Conservation (phyloP, 2,888 invertebrate species). For the Cephus pygmeus region DNA sequence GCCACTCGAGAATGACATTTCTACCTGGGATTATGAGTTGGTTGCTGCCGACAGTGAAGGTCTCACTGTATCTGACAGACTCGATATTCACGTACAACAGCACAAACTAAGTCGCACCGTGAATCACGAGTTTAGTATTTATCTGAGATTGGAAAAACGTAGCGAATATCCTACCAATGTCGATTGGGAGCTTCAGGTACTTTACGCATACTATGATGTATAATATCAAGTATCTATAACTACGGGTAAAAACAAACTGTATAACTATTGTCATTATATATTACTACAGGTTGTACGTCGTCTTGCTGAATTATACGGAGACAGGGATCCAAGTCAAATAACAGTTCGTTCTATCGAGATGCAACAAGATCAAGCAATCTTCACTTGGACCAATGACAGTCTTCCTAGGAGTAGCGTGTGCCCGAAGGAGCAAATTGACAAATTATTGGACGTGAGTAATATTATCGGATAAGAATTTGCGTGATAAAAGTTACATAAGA, state of each 20-base stretch:
- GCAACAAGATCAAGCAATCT: conserved; percentile 72
- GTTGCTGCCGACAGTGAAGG: conserved; percentile 85
- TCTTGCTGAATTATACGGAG: conserved; percentile 65
- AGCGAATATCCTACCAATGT: conserved; percentile 74
- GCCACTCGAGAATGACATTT: conserved; percentile 84
- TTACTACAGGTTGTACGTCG: conserved; percentile 54
- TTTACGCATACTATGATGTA: not conserved
- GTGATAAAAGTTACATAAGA: not conserved
- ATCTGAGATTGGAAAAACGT: conserved; percentile 73
- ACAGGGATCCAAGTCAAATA: conserved; percentile 73
- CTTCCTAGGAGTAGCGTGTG: conserved; percentile 79
- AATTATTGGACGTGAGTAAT: conserved; percentile 73
- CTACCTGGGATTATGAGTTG: conserved; percentile 83
- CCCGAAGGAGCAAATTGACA: conserved; percentile 79
- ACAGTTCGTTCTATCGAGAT: conserved; percentile 77
- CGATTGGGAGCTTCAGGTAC: conserved; percentile 73
- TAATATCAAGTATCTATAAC: not conserved
- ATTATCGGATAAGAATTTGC: not conserved
- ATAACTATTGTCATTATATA: not conserved
- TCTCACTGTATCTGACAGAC: conserved; percentile 75
- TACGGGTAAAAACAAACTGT: not conserved
- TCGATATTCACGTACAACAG: conserved; percentile 85
- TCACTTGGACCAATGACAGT: conserved; percentile 89
- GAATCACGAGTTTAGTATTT: conserved; percentile 84
- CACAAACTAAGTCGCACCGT: conserved; percentile 82